phyloP scores from a whole-genome alignment of 2,888 invertebrate genomes.

The Glyphotaelius pellucidus region DNA sequence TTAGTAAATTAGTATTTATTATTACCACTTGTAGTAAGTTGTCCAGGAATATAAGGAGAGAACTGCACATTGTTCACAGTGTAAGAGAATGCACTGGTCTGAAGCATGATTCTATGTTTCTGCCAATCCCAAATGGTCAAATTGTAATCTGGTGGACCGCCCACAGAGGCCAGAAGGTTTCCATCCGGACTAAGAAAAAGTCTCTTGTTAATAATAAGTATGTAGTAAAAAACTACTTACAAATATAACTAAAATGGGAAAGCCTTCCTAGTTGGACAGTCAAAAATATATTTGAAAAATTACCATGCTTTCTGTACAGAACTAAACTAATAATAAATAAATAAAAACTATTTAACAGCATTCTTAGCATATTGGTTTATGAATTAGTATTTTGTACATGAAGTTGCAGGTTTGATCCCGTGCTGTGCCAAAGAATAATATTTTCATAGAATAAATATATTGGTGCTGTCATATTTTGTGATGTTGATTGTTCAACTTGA shows the following conservation, averaged over 20 bases:
- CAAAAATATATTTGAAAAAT: too few relatives aligned
- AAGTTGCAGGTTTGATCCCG: too few relatives aligned
- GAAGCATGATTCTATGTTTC: conserved; percentile 84
- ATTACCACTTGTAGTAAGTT: conserved; percentile 86
- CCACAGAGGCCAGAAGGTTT: conserved; percentile 87
- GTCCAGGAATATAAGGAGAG: conserved; percentile 87
- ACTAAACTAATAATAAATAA: too few relatives aligned
- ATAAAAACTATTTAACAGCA: not conserved
- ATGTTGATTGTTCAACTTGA: too few relatives aligned
- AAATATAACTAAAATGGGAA: conserved; percentile 66
- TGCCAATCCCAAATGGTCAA: conserved; percentile 95
- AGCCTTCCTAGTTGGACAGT: too few relatives aligned
- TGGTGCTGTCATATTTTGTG: too few relatives aligned
- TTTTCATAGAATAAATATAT: too few relatives aligned
- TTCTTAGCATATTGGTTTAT: too few relatives aligned
- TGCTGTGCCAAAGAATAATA: too few relatives aligned
- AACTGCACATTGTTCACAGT: conserved; percentile 89
- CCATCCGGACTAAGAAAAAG: conserved; percentile 83
- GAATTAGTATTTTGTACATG: not conserved
- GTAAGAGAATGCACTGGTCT: conserved; percentile 89
- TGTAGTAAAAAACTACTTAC: not conserved
- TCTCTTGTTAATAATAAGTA: not conserved
- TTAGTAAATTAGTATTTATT: not conserved
- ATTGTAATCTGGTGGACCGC: conserved; percentile 91
- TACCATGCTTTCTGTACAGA: too few relatives aligned